Base-by-base conservation (phyloP, 2,888 invertebrate genomes). In the Meliscaeva auricollis region DNA sequence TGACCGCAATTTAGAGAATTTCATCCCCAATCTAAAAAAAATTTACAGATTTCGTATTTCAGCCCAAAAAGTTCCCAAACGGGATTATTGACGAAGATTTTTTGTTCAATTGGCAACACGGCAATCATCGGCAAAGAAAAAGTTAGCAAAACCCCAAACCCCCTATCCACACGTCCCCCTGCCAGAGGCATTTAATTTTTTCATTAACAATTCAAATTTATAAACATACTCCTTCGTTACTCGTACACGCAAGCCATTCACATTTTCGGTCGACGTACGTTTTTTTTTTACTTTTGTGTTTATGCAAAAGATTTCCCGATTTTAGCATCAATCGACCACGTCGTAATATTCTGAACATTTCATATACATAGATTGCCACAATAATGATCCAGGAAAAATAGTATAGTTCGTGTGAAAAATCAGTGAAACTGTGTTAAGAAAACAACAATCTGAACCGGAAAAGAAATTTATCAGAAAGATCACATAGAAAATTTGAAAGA, bases 191-290 rank as follows among this genome's bases (percentile, higher is more conserved):
- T 62, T 6, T 54, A 3, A 64, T 3, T 20, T 54, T 68, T 76
- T 81, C 76, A 64, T 81, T 75, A 76, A 72, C 56, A 70, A 66
- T 72, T 50, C 17, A 26, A 81, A 76, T 81, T 76, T 76, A 70
- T 58, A 13, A 8, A 17, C 56, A 15, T n/a, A n/a, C n/a, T n/a
- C n/a, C 3, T n/a, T 41, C 13, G 6, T 1, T 15, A 38, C 7
- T 15, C 56, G 56, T 15, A 38, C 7, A 20, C 56, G 56, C 64
- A 9, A 62, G 4, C 22, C 30, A 48, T 41, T 17, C 17, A 5
- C 17, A 5, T 44, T 30, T 44, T 9, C 4, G 32, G 32, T 56
- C 20, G 56, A 58, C 20, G 17, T 35, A 6, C 9, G 6, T 35
- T 56, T 56, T 15, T 30, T 52, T 50, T 9, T 17, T 6, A 1